Evolutionary conservation across 2,797 vertebrate species (phyloP).

Genomic region (Natrix natrix): DNA sequence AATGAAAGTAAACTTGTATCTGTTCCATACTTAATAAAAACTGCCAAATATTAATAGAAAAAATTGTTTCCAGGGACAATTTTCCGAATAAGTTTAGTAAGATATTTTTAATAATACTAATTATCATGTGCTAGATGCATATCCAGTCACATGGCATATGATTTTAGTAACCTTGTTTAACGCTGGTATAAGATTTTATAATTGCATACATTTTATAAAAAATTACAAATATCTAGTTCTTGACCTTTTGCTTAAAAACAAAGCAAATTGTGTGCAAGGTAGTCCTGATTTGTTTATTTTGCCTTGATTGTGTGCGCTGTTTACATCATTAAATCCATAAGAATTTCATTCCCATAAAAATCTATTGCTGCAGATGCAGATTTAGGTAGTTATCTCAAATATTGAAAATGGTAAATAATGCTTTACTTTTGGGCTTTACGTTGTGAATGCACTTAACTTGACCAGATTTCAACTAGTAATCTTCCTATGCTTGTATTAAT

Average conservation of each 20-base stretch:
- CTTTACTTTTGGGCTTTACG: conserved; percentile 26
- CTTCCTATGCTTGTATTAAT: not conserved
- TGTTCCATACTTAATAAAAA: not conserved
- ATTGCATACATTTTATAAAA: not conserved
- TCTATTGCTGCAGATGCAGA: not conserved
- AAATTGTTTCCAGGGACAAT: conserved; percentile 29
- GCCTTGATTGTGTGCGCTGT: not conserved
- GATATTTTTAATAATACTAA: conserved; percentile 10
- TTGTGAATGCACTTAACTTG: not conserved
- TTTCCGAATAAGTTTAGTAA: conserved; percentile 30
- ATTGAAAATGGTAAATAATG: not conserved
- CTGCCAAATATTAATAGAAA: conserved; percentile 13
- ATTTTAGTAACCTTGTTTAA: not conserved
- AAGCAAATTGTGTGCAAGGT: not conserved
- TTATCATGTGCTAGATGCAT: not conserved
- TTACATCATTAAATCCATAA: conserved; percentile 2
- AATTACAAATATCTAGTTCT: conserved; percentile 4
- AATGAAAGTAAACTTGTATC: not conserved
- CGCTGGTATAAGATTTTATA: not conserved
- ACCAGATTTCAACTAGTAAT: not conserved
- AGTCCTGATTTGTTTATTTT: conserved; percentile 16
- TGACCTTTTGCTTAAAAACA: not conserved
- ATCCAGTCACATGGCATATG: not conserved
- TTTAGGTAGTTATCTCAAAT: not conserved
- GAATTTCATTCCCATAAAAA: not conserved